Percentiles rank a stretch among this genome's conserved stretches.
Evolutionary conservation across 2,113 vertebrate species (phyloP).

Genomic region (Oryzias celebensis): DNA sequence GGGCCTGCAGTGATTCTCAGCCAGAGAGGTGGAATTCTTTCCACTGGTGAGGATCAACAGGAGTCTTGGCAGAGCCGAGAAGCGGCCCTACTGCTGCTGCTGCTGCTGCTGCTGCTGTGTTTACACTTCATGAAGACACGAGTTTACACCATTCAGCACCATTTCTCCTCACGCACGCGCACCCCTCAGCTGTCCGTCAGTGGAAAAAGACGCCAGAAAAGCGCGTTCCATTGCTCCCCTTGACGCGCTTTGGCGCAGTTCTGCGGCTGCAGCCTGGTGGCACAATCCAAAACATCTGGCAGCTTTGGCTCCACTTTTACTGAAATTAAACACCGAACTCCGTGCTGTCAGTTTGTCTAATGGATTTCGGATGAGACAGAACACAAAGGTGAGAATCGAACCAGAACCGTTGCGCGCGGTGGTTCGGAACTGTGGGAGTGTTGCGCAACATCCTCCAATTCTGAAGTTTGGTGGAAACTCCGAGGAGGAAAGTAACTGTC

Average conservation of each 20-base stretch:
- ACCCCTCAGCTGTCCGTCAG: background rate
- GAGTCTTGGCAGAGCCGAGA: conserved; percentile 12
- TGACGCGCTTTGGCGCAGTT: too few relatives aligned
- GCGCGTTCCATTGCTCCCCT: too few relatives aligned
- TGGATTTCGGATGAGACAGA: too few relatives aligned
- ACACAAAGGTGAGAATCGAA: too few relatives aligned
- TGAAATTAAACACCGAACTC: too few relatives aligned
- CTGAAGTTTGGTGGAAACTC: background rate
- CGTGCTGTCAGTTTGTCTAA: too few relatives aligned
- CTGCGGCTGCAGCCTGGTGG: too few relatives aligned
- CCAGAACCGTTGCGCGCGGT: too few relatives aligned
- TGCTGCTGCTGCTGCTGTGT: conserved; percentile 27
- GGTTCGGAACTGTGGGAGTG: background rate
- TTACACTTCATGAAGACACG: conserved; percentile 52
- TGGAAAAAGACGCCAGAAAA: too few relatives aligned
- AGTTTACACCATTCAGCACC: conserved; percentile 51
- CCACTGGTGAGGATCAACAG: conserved; percentile 30
- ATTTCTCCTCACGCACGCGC: conserved; percentile 1
- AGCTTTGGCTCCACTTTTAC: too few relatives aligned
- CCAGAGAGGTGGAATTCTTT: conserved; percentile 33
- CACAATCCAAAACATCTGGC: too few relatives aligned
- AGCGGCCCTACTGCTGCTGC: conserved; percentile 29
- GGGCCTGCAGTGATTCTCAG: conserved; percentile 35
- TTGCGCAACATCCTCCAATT: conserved; percentile 26
- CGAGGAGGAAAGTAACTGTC: too few relatives aligned